Evolutionary conservation across 2,888 invertebrate species (phyloP), one percentile per base, ranked within the genome.

Genomic region (Dicranocentrus wangi): DNA sequence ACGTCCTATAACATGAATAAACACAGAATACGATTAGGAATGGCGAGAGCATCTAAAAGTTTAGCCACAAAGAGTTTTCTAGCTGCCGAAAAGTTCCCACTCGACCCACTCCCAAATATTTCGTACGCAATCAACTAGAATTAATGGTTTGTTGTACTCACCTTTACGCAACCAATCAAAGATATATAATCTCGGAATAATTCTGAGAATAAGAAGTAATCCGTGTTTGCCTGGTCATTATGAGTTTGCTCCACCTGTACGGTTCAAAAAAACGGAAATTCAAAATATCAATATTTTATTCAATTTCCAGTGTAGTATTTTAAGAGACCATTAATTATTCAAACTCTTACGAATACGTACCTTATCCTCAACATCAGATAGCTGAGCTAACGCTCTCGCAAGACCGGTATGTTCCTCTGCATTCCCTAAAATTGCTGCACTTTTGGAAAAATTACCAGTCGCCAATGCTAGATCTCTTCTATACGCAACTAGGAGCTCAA

Each of bases 101-200:
- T n/a, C n/a, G n/a, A n/a, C n/a, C n/a, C n/a, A n/a, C n/a, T n/a
- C n/a, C n/a, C n/a, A n/a, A n/a, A n/a, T n/a, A n/a, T n/a, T n/a
- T n/a, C n/a, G n/a, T n/a, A n/a, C n/a, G n/a, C n/a, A n/a, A n/a
- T n/a, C n/a, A n/a, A n/a, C n/a, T n/a, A n/a, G n/a, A n/a, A n/a
- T n/a, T n/a, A n/a, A n/a, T n/a, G n/a, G n/a, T n/a, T n/a, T n/a
- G n/a, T n/a, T n/a, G n/a, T 5, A 21, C 58, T n/a, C 76, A 91
- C 97, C 89, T 97, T 95, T 76, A 98, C 95, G 61, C 98, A 94
- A 15, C 94, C 94, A 86, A 99, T 93, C 17, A 99, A 91, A 0
- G 95, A 94, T 72, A 98, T 92, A 89, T 98, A 98, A 89, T 99
- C 98, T 88, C 97, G 96, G 76, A 99, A 91, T 88, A 97, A 93